These are phyloP conservation scores for Drosophila subquinaria DNA, from an alignment of 2,888 invertebrate species.

Conservation along the genomic window DNA sequence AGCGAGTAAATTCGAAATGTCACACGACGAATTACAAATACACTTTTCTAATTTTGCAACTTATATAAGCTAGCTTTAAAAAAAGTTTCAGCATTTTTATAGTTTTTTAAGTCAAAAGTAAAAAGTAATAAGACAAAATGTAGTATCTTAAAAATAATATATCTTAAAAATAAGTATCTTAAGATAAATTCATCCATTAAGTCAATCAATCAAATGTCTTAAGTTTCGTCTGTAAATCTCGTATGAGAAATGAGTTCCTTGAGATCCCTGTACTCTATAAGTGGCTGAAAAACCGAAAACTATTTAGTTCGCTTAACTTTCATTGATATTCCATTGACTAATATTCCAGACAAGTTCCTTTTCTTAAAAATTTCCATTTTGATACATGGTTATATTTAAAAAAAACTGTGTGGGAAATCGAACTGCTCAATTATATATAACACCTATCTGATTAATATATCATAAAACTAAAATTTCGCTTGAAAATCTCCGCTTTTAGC, in stretches of 20 bases:
- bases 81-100: not conserved
- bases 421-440: not conserved
- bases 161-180: too few species aligned
- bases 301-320: too few species aligned
- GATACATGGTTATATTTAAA: too few species aligned
- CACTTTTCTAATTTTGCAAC: constrained; percentile 17
- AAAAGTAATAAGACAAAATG: too few species aligned
- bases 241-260: too few species aligned
- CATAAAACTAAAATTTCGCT: not conserved
- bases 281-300: too few species aligned
- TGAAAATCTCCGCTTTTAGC: not conserved
- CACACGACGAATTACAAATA: constrained; percentile 45
- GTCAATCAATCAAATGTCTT: not conserved
- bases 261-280: not conserved
- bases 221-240: not conserved
- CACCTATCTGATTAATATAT: too few species aligned
- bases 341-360: too few species aligned
- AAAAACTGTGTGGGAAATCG: not conserved
- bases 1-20: constrained; percentile 45
- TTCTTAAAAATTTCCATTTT: too few species aligned
- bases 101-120: too few species aligned
- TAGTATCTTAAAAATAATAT: too few species aligned
- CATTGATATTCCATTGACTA: too few species aligned
- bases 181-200: not conserved
- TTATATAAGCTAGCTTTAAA: not conserved